Conservation (phyloP, 2,113 vertebrate genomes). For the Pollachius pollachius region DNA sequence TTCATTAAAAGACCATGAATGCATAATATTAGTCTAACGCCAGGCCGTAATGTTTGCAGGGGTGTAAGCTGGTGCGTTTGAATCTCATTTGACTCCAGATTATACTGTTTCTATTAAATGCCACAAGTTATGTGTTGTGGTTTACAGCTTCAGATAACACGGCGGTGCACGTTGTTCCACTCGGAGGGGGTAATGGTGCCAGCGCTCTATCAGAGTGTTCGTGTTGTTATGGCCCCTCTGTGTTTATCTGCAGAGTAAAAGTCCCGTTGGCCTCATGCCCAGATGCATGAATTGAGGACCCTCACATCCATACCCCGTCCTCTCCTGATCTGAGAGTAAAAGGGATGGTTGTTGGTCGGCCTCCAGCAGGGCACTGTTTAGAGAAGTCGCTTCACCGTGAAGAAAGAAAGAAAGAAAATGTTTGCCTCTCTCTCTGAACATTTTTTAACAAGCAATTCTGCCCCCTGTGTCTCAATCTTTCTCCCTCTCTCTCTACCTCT, state of each 20-base stretch:
- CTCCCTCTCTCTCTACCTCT: neutral
- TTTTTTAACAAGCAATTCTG: too few species aligned
- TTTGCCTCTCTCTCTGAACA: too few species aligned
- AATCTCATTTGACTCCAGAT: conserved; percentile 48
- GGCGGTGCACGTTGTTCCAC: conserved; percentile 31
- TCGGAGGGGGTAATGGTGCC: conserved; percentile 37
- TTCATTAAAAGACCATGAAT: conserved; percentile 38
- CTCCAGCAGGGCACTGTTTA: too few species aligned
- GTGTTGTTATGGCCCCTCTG: conserved; percentile 24
- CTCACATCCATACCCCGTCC: conserved; percentile 12
- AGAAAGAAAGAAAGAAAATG: too few species aligned
- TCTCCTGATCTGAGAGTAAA: conserved; percentile 11
- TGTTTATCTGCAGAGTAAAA: conserved; percentile 58
- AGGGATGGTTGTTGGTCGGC: too few species aligned
- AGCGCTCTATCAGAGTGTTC: conserved; percentile 37
- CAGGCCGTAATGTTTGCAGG: conserved; percentile 30
- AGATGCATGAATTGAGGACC: conserved; percentile 66
- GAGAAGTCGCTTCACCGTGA: too few species aligned
- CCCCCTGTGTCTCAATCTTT: too few species aligned
- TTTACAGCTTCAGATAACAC: conserved; percentile 35
- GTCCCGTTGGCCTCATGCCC: conserved; percentile 61
- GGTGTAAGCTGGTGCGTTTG: conserved; percentile 8
- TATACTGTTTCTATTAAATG: conserved; percentile 31
- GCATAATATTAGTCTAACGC: conserved; percentile 22
- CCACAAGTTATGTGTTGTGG: conserved; percentile 18